Base-by-base conservation (phyloP, 2,113 vertebrate genomes). In the Indri indri region DNA sequence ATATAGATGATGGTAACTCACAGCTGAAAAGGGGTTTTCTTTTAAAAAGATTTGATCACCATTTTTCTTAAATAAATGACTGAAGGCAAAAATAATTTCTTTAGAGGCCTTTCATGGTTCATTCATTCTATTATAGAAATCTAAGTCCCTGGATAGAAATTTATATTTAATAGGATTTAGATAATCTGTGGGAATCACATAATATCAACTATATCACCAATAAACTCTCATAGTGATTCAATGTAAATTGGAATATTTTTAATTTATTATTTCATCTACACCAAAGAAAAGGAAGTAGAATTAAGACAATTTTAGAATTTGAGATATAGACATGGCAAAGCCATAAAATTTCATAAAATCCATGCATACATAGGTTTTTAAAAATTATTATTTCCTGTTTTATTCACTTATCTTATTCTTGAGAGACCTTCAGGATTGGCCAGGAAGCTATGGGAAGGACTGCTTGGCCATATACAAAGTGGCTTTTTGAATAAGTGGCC, bases 401-500 rank as follows among this genome's bases (percentile, higher is more conserved):
- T 92, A 61, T 92, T 96, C 1, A 70, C 14, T 89, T 79, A 52
- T 42, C 37, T 68, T 92, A 63, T 87, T 82, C 82, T 80, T 66
- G 25, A 95, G 68, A 91, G 50, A 13, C 0, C 8, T 89, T 90
- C 6, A 91, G 10, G 7, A 22, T 40, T 83, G 37, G 27, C 27
- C 23, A 74, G 52, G 20, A 96, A 95, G 50, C 54, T 85, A 40
- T 81, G 12, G 42, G 23, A 77, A 95, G 54, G 27, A 94, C 32
- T 66, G 22, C 18, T 74, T 68, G 42, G 68, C 57, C 37, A 81
- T 99, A 94, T 99, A 98, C 3, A 97, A 99, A 2, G 99, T 99
- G 88, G 98, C 99, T 45, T 99, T 99, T 34, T 40, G 22, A 98
- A 97, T 97, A 99, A 97, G 97, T 99, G 95, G 98, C 97, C 27